Evolutionary conservation across 2,888 invertebrate species (phyloP), one percentile per base, ranked within the genome.

Genomic region (Zaprionus bogoriensis): DNA sequence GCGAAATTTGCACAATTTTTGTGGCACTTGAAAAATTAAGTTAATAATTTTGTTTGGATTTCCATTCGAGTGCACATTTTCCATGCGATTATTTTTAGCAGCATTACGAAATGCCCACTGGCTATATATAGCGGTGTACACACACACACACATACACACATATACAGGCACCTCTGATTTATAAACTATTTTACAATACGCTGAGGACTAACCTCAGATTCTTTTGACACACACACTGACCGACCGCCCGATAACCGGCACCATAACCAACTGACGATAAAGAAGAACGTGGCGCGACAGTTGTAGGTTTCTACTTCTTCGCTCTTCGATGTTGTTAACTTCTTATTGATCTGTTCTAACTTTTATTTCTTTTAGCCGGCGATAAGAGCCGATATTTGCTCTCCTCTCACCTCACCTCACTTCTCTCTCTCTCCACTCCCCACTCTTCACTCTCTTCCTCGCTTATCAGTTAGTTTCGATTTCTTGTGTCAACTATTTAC

Each of bases 11-110:
- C 62, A 55, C 57, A 63, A 60, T 48, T 53, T 32, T 32, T 32
- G n/a, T 32, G 58, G 58, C 52, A 59, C 53, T 52, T 52, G 44
- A 19, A 41, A 53, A 48, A 23, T 44, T 25, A 64, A 68, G 38
- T 72, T 36, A 44, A 32, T 39, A 25, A 60, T 36, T 28, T 45
- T 27, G 25, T 57, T 23, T 41, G 38, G 52, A 62, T 59, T 59
- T 63, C 61, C 66, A 64, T 65, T 51, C 53, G 68, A 59, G 30
- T 82, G 83, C 78, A 83, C 72, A 67, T 47, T 75, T 80, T 83
- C 63, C 72, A 77, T 76, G 67, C 61, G 50, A 46, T 73, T 77
- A 80, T 80, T 77, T 75, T 63, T 83, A 80, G 77, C 63, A 58
- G 14, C 81, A 74, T 84, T 81, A 84, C 80, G 78, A 81, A 74